Evolutionary conservation across 2,888 invertebrate species (phyloP).

Genomic region (Diogma glabrata): DNA sequence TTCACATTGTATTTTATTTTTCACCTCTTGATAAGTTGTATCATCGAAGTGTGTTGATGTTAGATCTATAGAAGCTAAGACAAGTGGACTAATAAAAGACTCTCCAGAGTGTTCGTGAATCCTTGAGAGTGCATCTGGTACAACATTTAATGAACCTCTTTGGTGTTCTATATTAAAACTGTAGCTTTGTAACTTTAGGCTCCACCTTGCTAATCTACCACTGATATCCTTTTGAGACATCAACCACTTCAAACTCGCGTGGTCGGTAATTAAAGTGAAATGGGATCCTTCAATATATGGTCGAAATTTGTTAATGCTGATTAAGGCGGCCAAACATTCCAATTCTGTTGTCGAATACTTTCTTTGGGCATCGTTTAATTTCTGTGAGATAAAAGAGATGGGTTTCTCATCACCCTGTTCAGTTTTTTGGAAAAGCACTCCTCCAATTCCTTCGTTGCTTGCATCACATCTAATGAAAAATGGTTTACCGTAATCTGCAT

Average conservation of each 20-base stretch:
- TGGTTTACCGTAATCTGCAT: too few species aligned
- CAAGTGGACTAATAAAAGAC: too few species aligned
- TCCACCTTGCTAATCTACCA: background rate
- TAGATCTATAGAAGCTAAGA: too few species aligned
- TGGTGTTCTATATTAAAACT: background rate
- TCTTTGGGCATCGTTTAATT: background rate
- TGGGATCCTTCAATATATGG: background rate
- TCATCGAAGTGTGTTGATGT: too few species aligned
- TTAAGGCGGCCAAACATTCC: background rate
- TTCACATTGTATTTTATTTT: too few species aligned
- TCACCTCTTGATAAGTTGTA: too few species aligned
- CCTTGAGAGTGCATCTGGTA: background rate
- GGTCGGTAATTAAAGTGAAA: background rate
- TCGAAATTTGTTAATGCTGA: background rate
- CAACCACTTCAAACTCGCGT: background rate
- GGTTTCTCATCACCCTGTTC: background rate
- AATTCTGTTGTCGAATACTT: background rate
- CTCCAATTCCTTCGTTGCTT: background rate
- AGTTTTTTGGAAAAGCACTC: background rate
- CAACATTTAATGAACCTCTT: background rate
- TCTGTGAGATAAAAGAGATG: background rate
- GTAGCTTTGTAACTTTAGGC: background rate
- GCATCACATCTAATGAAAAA: constrained; percentile 5
- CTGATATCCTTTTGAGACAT: background rate
- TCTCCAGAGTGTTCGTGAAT: too few species aligned